Evolutionary conservation across 1,140 invertebrate species (phyloP).

Genomic region (Bombus impatiens): DNA sequence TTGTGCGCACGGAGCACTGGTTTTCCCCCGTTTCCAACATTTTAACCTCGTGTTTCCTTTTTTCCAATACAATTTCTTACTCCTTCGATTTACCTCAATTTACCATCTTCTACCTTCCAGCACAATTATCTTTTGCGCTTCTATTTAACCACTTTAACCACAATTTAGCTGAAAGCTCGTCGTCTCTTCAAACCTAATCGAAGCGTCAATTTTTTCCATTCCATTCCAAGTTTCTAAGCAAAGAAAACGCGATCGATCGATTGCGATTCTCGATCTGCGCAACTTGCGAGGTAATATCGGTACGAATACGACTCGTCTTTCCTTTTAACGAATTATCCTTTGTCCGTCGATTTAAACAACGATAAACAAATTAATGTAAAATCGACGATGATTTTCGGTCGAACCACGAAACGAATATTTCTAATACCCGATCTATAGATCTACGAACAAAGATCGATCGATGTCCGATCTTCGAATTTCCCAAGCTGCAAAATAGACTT

Average conservation of each 20-base stretch:
- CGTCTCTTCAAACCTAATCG: background rate
- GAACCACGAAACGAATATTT: fast-evolving
- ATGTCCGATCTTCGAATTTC: background rate
- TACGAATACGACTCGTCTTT: no score
- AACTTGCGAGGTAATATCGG: background rate
- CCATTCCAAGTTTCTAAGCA: background rate
- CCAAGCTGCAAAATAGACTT: conserved; percentile 6
- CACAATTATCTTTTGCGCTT: background rate
- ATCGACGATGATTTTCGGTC: no score
- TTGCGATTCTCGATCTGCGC: conserved; percentile 2
- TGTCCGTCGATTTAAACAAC: no score
- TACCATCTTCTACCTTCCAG: background rate
- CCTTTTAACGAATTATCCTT: no score
- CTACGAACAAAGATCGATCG: background rate
- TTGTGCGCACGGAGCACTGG: conserved; percentile 26
- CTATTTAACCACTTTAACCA: no score
- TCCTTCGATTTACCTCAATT: background rate
- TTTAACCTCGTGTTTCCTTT: conserved; percentile 26
- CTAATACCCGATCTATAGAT: no score
- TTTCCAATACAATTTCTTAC: background rate
- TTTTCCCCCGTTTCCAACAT: conserved; percentile 10
- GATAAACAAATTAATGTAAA: no score
- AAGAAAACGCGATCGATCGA: background rate
- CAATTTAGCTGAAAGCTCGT: fast-evolving
- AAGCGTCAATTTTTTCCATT: no score